Conservation (phyloP, 2,888 invertebrate species). For the Erannis defoliaria region DNA sequence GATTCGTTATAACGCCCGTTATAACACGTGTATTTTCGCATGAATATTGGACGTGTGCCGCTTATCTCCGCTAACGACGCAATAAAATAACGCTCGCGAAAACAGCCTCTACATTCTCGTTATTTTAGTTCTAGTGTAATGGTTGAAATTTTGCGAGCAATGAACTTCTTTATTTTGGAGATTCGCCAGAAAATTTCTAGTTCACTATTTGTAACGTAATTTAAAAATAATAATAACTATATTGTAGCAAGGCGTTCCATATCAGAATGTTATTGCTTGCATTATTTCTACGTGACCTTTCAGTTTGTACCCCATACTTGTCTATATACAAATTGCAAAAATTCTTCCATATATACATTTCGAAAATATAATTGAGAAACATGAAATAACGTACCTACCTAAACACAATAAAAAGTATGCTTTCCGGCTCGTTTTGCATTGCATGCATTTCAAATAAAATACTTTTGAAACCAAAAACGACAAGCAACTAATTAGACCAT, state of each 20-base stretch:
- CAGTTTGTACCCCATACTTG: too few species aligned
- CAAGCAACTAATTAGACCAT: neutral
- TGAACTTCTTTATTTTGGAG: conserved; percentile 41
- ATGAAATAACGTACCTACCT: too few species aligned
- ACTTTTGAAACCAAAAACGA: neutral
- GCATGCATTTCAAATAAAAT: neutral
- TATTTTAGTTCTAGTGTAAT: conserved; percentile 18
- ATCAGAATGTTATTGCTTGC: too few species aligned
- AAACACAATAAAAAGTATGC: neutral
- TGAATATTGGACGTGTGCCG: conserved; percentile 9
- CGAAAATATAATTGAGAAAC: too few species aligned
- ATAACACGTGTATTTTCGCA: conserved; percentile 8
- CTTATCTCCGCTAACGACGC: conserved; percentile 6
- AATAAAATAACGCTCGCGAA: conserved; percentile 6
- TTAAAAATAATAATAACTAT: too few species aligned
- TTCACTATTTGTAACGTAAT: neutral
- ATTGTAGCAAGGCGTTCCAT: too few species aligned
- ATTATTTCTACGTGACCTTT: too few species aligned
- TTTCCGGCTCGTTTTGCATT: too few species aligned
- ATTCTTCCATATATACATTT: too few species aligned
- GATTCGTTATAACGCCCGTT: conserved; percentile 13
- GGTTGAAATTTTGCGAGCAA: conserved; percentile 36
- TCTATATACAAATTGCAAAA: too few species aligned
- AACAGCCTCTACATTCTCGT: conserved; percentile 7
- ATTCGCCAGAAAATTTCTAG: conserved; percentile 32